Percentiles rank a stretch among this genome's conserved stretches.
Evolutionary conservation across 2,113 vertebrate species (phyloP).

Genomic region (Oryzias curvinotus): DNA sequence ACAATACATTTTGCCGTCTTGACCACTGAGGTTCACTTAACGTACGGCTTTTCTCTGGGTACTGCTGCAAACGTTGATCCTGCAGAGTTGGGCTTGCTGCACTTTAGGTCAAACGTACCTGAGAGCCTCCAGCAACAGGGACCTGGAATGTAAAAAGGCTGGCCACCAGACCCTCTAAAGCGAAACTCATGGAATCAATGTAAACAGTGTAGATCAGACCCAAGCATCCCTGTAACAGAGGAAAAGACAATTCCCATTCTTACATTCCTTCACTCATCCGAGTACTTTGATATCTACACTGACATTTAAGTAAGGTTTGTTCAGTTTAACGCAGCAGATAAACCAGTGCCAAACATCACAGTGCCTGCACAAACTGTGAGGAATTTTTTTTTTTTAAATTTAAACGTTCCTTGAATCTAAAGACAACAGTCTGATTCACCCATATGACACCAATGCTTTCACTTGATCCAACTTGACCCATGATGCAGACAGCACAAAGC

Average conservation of each 20-base stretch:
- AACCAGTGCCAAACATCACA: neutral
- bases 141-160: slow-evolving; percentile 92
- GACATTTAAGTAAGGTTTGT: neutral
- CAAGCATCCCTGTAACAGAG: slow-evolving; percentile 85
- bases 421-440: slow-evolving; percentile 8
- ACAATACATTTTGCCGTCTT: too few relatives aligned
- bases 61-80: slow-evolving; percentile 30
- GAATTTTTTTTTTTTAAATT: slow-evolving; percentile 11
- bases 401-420: slow-evolving; percentile 21
- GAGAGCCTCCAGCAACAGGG: slow-evolving; percentile 90
- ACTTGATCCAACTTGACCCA: slow-evolving; percentile 12
- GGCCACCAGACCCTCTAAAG: slow-evolving; percentile 89
- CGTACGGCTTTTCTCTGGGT: slow-evolving; percentile 21
- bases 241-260: slow-evolving; percentile 24
- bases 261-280: too few relatives aligned
- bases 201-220: slow-evolving; percentile 95
- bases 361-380: slow-evolving; percentile 11
- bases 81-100: slow-evolving; percentile 71
- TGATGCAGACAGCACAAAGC: slow-evolving; percentile 23
- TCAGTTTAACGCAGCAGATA: neutral
- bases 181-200: slow-evolving; percentile 88
- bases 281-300: neutral
- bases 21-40: slow-evolving; percentile 64
- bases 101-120: slow-evolving; percentile 81
- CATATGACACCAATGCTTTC: slow-evolving; percentile 9